Conservation (phyloP, 2,797 vertebrate genomes). For the Coracias cyanogaster region DNA sequence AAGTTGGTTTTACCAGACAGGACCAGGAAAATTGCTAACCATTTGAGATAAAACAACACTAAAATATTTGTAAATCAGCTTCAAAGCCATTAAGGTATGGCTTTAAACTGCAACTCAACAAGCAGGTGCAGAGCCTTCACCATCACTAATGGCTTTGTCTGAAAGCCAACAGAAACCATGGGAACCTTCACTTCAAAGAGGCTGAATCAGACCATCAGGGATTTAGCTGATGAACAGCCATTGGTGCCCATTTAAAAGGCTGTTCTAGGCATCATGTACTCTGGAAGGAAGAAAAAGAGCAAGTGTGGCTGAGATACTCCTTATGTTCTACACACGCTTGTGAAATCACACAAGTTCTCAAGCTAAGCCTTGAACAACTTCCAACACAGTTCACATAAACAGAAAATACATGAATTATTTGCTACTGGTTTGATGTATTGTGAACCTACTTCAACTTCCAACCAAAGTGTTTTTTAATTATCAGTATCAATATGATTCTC, state of each 20-base stretch:
- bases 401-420: neutral
- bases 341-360: neutral
- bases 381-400: neutral
- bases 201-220: neutral
- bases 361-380: neutral
- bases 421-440: too few species aligned
- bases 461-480: neutral
- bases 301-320: neutral
- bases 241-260: neutral
- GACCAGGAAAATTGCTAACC: neutral
- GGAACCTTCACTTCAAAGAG: neutral
- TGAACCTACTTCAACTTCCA: neutral
- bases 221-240: neutral
- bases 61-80: neutral
- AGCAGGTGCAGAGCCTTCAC: neutral
- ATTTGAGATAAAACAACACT: neutral
- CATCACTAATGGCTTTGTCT: neutral
- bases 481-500: neutral
- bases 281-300: neutral
- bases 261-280: rapidly evolving
- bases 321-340: neutral
- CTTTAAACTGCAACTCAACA: neutral
- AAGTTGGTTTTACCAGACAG: neutral
- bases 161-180: neutral
- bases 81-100: neutral